Evolutionary conservation across 1,140 invertebrate species (phyloP).

Genomic region (Diploscapter pachys): DNA sequence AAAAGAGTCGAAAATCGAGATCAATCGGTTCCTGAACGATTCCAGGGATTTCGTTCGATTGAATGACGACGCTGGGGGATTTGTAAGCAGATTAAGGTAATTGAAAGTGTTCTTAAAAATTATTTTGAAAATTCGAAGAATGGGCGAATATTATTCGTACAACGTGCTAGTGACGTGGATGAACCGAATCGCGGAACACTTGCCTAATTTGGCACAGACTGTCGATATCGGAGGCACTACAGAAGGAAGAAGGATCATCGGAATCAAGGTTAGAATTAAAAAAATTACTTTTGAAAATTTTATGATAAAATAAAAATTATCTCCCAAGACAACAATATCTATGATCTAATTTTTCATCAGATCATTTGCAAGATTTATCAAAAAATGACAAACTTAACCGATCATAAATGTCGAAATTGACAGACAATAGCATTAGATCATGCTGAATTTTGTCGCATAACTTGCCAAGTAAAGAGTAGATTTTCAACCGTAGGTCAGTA

Average conservation of each 20-base stretch:
- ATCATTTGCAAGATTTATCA: too few relatives aligned
- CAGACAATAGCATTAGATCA: too few relatives aligned
- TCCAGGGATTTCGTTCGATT: slow-evolving; percentile 2
- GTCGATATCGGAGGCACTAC: slow-evolving; percentile 38
- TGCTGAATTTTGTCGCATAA: too few relatives aligned
- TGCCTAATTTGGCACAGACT: slow-evolving; percentile 17
- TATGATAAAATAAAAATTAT: too few relatives aligned
- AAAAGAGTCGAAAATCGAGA: slow-evolving; percentile 29
- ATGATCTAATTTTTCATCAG: too few relatives aligned
- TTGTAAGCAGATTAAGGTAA: slow-evolving; percentile 8
- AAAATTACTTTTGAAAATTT: too few relatives aligned
- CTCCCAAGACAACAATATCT: too few relatives aligned
- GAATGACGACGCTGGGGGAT: slow-evolving; percentile 17
- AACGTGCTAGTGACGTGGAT: slow-evolving; percentile 38
- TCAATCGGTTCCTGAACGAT: not conserved
- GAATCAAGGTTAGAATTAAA: slow-evolving; percentile 17
- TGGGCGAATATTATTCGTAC: slow-evolving; percentile 47
- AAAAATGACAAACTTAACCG: too few relatives aligned
- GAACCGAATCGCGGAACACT: slow-evolving; percentile 33
- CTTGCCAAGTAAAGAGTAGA: too few relatives aligned
- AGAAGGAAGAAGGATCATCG: slow-evolving; percentile 40
- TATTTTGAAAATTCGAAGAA: slow-evolving; percentile 11
- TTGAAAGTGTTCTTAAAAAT: not conserved
- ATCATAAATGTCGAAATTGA: too few relatives aligned
- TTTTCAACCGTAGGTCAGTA: too few relatives aligned